phyloP scores from a whole-genome alignment of 1,140 invertebrate genomes.

The Asbolus verrucosus region DNA sequence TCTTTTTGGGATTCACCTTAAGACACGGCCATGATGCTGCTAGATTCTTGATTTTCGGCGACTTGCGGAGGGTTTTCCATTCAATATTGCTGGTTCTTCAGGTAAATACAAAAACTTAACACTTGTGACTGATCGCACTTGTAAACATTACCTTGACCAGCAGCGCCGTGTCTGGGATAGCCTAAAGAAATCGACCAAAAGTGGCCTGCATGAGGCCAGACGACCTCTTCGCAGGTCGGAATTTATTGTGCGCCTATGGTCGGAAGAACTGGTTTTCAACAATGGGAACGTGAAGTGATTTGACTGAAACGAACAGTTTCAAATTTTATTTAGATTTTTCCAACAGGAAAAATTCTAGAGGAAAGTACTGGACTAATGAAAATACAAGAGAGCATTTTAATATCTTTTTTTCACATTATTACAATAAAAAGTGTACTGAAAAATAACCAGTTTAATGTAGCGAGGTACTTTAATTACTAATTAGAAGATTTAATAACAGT shows the following conservation, averaged over 20 bases:
- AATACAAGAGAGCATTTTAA: no score
- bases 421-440: no score
- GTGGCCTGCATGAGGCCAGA: conserved; percentile 24
- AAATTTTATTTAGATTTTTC: conserved; percentile 18
- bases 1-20: conserved; percentile 4
- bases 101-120: conserved; percentile 6
- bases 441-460: no score
- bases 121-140: conserved; percentile 28
- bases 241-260: conserved; percentile 38
- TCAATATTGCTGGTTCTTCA: conserved; percentile 3
- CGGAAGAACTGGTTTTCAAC: conserved; percentile 35
- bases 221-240: conserved; percentile 30
- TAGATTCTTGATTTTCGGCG: not conserved
- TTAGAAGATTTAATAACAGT: no score
- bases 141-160: conserved; percentile 38
- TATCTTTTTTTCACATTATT: no score
- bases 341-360: not conserved
- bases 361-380: no score
- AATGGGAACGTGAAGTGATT: conserved; percentile 33
- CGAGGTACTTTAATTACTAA: no score
- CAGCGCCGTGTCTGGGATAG: conserved; percentile 20
- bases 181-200: conserved; percentile 26
- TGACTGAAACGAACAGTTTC: conserved; percentile 10
- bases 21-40: not conserved
- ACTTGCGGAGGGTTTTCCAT: not conserved